Conservation (phyloP, 1,140 invertebrate genomes). For the silkworm (Bombyx mori) region DNA sequence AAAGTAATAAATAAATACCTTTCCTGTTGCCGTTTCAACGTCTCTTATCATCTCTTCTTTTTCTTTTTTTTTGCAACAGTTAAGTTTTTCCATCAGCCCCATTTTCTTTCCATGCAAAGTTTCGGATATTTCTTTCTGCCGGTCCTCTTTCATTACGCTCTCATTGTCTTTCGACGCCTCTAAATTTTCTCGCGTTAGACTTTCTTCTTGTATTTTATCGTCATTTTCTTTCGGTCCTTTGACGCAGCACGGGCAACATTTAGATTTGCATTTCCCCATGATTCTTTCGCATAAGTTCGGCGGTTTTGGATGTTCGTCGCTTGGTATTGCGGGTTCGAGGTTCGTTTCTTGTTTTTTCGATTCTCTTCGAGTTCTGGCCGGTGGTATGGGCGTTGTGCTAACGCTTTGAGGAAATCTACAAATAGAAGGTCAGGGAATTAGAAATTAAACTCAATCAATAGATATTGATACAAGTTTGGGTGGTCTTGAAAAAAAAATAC, state of each 20-base stretch:
- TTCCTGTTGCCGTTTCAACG: conserved; percentile 45
- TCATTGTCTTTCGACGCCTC: conserved; percentile 23
- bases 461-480: no score
- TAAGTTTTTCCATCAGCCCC: conserved; percentile 39
- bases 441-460: no score
- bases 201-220: conserved; percentile 12
- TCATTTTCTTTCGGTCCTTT: conserved; percentile 31
- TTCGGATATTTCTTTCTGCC: not conserved
- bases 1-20: conserved; percentile 21
- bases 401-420: conserved; percentile 60
- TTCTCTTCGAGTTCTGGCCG: conserved; percentile 36
- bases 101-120: conserved; percentile 20
- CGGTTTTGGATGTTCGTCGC: conserved; percentile 22
- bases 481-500: no score
- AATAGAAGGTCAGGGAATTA: not conserved
- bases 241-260: conserved; percentile 51
- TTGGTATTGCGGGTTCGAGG: conserved; percentile 5
- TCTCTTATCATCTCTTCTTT: conserved; percentile 30
- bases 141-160: conserved; percentile 18
- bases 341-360: conserved; percentile 24
- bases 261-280: conserved; percentile 49
- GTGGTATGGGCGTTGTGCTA: conserved; percentile 56
- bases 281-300: conserved; percentile 48
- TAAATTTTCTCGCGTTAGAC: conserved; percentile 7
- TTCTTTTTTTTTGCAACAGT: conserved; percentile 46